Base-by-base conservation (phyloP, 2,797 vertebrate species). In the Catamblyrhynchus diadema region DNA sequence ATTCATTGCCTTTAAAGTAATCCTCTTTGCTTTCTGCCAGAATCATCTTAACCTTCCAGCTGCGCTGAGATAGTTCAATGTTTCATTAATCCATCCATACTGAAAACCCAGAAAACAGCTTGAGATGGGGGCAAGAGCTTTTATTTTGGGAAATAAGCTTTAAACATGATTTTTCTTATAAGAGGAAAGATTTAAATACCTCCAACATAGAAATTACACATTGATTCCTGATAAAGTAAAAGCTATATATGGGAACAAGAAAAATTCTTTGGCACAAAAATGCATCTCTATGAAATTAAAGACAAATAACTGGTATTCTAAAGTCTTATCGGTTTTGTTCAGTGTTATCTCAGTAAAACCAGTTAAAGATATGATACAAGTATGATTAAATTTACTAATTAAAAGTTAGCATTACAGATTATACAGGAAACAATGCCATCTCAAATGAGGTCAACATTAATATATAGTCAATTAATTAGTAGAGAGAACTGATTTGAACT, bases 1-100 rank as follows among this genome's bases (percentile, higher is more conserved):
- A 93, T 90, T 96, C 86, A 62, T 47, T 88, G 70, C 82, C 70
- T 91, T 83, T 73, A 53, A 82, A 92, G 72, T 93, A 96, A 96
- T 95, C 93, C 93, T 92, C 85, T 94, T 64, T 72, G 60, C 78
- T 95, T 90, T 66, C 82, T 87, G 72, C 59, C 90, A 94, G 71
- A 83, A 93, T 65, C 86, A 90, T 78, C 85, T 83, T 70, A 94
- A 86, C 74, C 83, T 90, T 72, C 61, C 57, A 53, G 65, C 69
- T 90, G 60, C 61, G 44, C 79, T 47, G 27, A 86, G 62, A 70
- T 22, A 88, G 72, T 80, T 94, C 62, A 78, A 66, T 16, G 27
- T 94, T 81, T 66, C 13, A 1, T 66, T 95, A 91, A 96, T 90
- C 73, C 71, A 74, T 7, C 19, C 32, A 70, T 10, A 79, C 21